These are phyloP conservation scores for Odontamblyopus lacepedii DNA, from an alignment of 2,797 vertebrate species.

Conservation along the genomic window DNA sequence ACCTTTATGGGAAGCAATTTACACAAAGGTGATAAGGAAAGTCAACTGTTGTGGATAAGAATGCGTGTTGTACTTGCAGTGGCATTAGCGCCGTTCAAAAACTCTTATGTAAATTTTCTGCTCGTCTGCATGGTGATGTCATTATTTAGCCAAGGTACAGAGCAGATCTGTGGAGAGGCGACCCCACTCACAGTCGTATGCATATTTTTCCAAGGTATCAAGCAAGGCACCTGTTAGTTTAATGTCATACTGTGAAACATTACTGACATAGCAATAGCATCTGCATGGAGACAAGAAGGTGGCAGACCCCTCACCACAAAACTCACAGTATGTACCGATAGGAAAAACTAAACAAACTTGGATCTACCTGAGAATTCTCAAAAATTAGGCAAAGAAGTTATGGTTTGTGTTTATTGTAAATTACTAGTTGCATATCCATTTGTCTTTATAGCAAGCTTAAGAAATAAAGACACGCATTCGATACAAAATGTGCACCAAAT, in stretches of 20 bases:
- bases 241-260: no score
- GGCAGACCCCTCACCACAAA: no score
- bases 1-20: slow-evolving; percentile 10
- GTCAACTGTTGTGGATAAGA: slow-evolving; percentile 4
- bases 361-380: background rate
- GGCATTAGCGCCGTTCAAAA: background rate
- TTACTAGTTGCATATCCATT: background rate
- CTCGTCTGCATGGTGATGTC: no score
- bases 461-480: background rate
- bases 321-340: background rate
- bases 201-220: no score
- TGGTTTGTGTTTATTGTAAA: background rate
- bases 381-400: background rate
- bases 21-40: slow-evolving; percentile 18
- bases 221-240: no score
- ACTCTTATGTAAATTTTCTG: background rate
- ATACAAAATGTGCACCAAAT: background rate
- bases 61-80: background rate
- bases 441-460: background rate
- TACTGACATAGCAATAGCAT: no score
- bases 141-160: no score
- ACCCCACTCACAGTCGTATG: no score
- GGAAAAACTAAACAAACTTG: background rate
- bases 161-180: no score
- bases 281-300: no score